Evolutionary conservation across 2,113 vertebrate genomes (phyloP), one percentile per base, ranked within the genome.

Genomic region (Burhinus bistriatus): DNA sequence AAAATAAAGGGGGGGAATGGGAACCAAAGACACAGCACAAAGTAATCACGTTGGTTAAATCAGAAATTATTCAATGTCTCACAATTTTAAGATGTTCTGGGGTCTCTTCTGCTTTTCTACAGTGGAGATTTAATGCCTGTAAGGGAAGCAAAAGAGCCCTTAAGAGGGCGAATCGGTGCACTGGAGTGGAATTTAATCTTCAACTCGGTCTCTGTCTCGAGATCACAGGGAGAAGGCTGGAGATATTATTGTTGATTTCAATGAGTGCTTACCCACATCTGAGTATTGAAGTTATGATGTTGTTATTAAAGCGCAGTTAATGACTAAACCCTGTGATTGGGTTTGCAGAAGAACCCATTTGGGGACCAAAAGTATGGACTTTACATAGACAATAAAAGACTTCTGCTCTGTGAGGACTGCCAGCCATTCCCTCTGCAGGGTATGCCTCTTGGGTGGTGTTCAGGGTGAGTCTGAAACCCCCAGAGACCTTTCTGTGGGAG

Each of bases 81-180:
- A 47, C 72, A 57, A 59, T 58, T 62, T 25, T 47, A 72, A 68
- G 76, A 44, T 86, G 54, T 73, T 85, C 68, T 77, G 76, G 29
- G 38, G 45, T 62, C n/a, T 89, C 52, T 65, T 70, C 71, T 81
- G 68, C 83, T 89, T 88, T 89, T 66, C 91, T 83, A 3, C 15
- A 12, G 61, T 0, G 1, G 65, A 75, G 68, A 72, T 89, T 85
- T 89, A 91, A 79, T 38, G 81, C 58, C 79, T 86, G 51, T 12
- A 90, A 29, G 38, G 71, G 76, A 87, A 93, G 72, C 68, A 75
- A 30, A 95, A 90, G 68, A 38, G 80, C 40, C 38, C 68, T 89
- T 92, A 71, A 81, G 90, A 59, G 72, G 49, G 51, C 20, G 16
- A 30, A 59, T 70, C 9, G 62, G 59, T 62, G 59, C n/a, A 20